These are phyloP conservation scores for Bradypodion ventrale DNA, from an alignment of 2,797 vertebrate species.

Conservation along the genomic window DNA sequence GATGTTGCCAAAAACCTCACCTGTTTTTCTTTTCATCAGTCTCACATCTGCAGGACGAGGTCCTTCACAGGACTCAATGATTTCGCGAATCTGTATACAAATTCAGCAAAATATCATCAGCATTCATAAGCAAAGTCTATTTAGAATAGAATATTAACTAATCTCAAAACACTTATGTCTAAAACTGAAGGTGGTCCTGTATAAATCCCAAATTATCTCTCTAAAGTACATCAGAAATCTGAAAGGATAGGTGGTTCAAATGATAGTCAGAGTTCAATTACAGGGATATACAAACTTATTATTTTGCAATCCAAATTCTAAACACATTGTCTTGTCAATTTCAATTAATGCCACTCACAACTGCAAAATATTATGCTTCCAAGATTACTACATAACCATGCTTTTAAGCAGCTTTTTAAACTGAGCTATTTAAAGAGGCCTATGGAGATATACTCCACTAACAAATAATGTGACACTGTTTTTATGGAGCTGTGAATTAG, in stretches of 20 bases:
- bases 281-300: not conserved
- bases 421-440: no score
- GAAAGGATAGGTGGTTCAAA: not conserved
- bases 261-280: no score
- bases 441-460: no score
- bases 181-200: not conserved
- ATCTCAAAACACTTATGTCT: not conserved
- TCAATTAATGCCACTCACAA: not conserved
- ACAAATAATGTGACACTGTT: no score
- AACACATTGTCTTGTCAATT: not conserved
- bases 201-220: not conserved
- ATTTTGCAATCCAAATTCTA: not conserved
- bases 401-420: no score
- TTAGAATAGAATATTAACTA: not conserved
- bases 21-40: conserved; percentile 99
- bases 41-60: conserved; percentile 97
- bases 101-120: conserved; percentile 64
- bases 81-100: conserved; percentile 85
- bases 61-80: conserved; percentile 95
- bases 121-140: not conserved
- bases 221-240: not conserved
- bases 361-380: no score
- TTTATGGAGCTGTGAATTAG: no score
- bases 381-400: no score
- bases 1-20: conserved; percentile 84